These are phyloP conservation scores for Pseudomyrmex gracilis DNA, from an alignment of 1,140 invertebrate species.

Conservation along the genomic window DNA sequence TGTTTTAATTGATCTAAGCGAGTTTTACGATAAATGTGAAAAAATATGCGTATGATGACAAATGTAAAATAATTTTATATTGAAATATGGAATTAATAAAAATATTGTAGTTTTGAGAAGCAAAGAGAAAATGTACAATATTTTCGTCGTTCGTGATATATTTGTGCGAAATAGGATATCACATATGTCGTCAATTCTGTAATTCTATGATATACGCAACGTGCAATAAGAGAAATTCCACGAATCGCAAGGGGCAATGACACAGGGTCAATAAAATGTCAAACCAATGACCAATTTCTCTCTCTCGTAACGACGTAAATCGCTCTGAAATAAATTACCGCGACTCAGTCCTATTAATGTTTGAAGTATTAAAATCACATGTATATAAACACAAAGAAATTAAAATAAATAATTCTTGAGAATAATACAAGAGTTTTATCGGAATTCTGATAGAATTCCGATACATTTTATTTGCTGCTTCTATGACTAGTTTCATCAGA, in stretches of 20 bases:
- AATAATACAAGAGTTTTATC: no score
- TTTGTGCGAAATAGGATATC: background rate
- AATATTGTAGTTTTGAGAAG: background rate
- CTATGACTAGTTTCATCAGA: background rate
- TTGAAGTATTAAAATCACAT: slow-evolving; percentile 20
- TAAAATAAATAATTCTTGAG: no score
- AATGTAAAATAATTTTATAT: background rate
- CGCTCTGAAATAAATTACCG: background rate
- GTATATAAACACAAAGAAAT: background rate
- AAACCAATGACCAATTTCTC: slow-evolving; percentile 7
- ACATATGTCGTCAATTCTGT: background rate
- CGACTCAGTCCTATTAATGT: slow-evolving; percentile 21
- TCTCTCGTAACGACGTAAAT: background rate
- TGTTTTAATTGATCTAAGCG: no score
- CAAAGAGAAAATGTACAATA: background rate
- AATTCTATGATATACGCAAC: background rate
- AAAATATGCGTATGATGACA: background rate
- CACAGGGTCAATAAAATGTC: slow-evolving; percentile 29
- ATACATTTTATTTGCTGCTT: slow-evolving; percentile 4
- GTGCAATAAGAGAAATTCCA: slow-evolving; percentile 1
- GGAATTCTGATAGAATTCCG: no score
- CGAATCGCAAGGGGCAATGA: background rate
- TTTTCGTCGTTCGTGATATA: background rate
- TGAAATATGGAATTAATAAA: background rate
- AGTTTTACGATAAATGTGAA: background rate